A percentile compares a stretch with the other conserved stretches of the same genome.
Conservation (phyloP, 2,113 vertebrate genomes). For the Tamias sibiricus region DNA sequence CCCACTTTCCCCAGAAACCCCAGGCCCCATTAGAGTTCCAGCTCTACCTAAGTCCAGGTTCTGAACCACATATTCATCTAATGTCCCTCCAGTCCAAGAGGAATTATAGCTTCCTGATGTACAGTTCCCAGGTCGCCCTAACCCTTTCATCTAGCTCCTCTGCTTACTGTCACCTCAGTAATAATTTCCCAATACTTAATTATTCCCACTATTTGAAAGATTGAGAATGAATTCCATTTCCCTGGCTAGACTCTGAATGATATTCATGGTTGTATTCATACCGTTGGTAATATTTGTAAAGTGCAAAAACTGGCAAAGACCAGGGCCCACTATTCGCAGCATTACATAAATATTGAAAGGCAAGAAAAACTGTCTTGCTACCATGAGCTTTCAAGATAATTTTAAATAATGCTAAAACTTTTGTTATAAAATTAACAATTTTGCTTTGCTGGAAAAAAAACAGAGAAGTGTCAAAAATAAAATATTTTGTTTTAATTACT, state of each 20-base stretch:
- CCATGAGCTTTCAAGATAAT: neutral
- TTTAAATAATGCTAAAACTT: neutral
- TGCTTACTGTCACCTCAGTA: neutral
- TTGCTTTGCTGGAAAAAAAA: neutral
- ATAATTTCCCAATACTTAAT: neutral
- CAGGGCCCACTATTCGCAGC: neutral
- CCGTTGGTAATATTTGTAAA: neutral
- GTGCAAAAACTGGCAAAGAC: neutral
- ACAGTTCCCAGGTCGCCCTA: neutral
- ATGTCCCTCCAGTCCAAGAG: neutral
- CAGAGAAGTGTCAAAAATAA: neutral
- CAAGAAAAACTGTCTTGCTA: neutral
- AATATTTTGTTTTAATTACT: neutral
- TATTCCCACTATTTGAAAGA: neutral
- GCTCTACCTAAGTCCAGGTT: neutral
- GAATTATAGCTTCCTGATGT: neutral
- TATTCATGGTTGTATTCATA: neutral
- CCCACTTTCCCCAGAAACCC: neutral
- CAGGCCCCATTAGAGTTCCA: too few species aligned
- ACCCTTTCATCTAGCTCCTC: neutral
- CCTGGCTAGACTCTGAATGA: neutral
- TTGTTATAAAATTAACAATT: conserved; percentile 22
- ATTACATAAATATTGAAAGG: neutral
- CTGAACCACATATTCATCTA: neutral
- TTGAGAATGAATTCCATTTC: neutral